A percentile compares a stretch with the other conserved stretches of the same genome.
Evolutionary conservation across 2,888 invertebrate genomes (phyloP).

Genomic region (Globia sparganii): DNA sequence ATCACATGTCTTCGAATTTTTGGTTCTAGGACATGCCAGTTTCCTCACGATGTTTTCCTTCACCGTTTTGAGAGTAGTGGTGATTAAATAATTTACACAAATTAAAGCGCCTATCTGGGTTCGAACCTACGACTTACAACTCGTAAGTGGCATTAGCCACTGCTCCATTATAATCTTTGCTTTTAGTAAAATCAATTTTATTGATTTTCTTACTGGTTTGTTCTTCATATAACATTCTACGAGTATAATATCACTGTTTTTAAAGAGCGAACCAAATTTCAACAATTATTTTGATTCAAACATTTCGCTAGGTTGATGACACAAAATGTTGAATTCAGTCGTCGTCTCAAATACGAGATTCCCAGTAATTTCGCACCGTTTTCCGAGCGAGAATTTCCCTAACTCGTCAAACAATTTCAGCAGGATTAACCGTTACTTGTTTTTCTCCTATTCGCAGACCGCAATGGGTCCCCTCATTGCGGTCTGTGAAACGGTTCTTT

Average conservation of each 20-base stretch:
- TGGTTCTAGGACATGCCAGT: too few relatives aligned
- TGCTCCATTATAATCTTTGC: not conserved
- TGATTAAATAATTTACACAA: too few relatives aligned
- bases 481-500: slow-evolving; percentile 13
- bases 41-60: too few relatives aligned
- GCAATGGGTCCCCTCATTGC: too few relatives aligned
- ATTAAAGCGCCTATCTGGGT: not conserved
- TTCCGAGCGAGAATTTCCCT: slow-evolving; percentile 37
- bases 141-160: not conserved
- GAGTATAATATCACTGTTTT: not conserved
- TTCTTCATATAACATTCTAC: not conserved
- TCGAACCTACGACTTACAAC: not conserved
- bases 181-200: not conserved
- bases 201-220: not conserved
- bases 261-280: not conserved
- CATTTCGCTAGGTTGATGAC: slow-evolving; percentile 5
- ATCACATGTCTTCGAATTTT: too few relatives aligned
- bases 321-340: slow-evolving; percentile 30
- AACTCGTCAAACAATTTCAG: slow-evolving; percentile 49
- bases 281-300: not conserved
- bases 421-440: slow-evolving; percentile 38
- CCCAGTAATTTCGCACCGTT: slow-evolving; percentile 32
- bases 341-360: slow-evolving; percentile 24
- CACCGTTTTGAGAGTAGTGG: too few relatives aligned
- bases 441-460: slow-evolving; percentile 39